phyloP scores from a whole-genome alignment of 1,140 invertebrate species.

The Nebria ingens region DNA sequence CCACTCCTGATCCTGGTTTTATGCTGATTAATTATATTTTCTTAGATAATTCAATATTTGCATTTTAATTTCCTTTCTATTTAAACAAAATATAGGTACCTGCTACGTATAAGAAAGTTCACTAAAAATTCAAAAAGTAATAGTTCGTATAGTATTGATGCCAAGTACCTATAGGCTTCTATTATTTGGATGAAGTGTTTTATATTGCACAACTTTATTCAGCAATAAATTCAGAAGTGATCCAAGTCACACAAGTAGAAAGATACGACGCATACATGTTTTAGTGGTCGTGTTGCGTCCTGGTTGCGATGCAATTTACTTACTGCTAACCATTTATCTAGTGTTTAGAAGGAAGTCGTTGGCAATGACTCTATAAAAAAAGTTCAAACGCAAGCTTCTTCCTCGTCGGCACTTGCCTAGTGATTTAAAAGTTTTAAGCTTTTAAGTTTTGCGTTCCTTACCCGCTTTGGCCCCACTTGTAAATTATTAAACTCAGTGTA shows the following conservation, averaged over 20 bases:
- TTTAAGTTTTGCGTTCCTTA: conserved; percentile 3
- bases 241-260: neutral
- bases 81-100: too few species aligned
- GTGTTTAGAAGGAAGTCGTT: neutral
- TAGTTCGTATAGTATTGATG: too few species aligned
- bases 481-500: conserved; percentile 7
- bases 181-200: too few species aligned
- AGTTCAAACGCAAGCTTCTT: too few species aligned
- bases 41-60: too few species aligned
- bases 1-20: too few species aligned
- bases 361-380: neutral
- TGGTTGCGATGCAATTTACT: neutral
- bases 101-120: too few species aligned
- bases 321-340: neutral
- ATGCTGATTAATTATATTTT: too few species aligned
- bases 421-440: conserved; percentile 7
- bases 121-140: too few species aligned
- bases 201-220: too few species aligned
- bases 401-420: neutral
- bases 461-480: neutral
- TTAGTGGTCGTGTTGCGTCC: neutral
- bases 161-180: too few species aligned
- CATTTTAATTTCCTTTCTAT: too few species aligned
- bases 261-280: neutral
- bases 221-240: neutral